Evolutionary conservation across 2,888 invertebrate species (phyloP).

Genomic region (Epinotia ramella): DNA sequence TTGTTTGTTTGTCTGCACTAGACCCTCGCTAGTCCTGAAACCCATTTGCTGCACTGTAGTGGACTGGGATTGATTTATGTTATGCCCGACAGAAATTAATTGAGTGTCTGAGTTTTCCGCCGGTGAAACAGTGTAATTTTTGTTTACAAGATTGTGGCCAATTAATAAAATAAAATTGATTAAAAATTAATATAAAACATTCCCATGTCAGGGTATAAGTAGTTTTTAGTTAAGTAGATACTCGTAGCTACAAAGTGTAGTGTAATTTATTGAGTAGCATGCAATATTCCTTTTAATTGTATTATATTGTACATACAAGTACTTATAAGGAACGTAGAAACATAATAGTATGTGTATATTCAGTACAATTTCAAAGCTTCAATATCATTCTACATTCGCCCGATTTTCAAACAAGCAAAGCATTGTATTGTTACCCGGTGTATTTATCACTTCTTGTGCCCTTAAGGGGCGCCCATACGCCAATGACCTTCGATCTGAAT

Average conservation of each 20-base stretch:
- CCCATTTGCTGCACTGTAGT: slow-evolving; percentile 9
- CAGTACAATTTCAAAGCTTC: not conserved
- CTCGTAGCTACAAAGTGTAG: slow-evolving; percentile 1
- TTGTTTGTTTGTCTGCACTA: slow-evolving; percentile 74
- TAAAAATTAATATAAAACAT: slow-evolving; percentile 12
- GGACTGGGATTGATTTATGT: slow-evolving; percentile 21
- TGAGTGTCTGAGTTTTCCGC: not conserved
- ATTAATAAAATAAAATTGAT: not conserved
- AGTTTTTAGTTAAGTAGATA: slow-evolving; percentile 5
- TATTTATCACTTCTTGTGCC: too few relatives aligned
- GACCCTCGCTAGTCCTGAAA: slow-evolving; percentile 44
- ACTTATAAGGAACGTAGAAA: not conserved
- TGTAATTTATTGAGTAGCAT: not conserved
- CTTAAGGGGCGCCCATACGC: too few relatives aligned
- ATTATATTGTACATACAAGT: slow-evolving; percentile 16
- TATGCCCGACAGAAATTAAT: not conserved
- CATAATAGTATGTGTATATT: not conserved
- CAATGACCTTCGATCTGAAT: too few relatives aligned
- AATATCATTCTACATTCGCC: not conserved
- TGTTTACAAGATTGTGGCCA: too few relatives aligned
- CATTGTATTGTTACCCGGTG: too few relatives aligned
- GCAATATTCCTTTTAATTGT: not conserved
- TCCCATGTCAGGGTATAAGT: slow-evolving; percentile 11
- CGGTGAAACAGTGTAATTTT: too few relatives aligned
- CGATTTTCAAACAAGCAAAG: not conserved